These are phyloP conservation scores for Ceraclea dissimilis DNA, from an alignment of 2,888 invertebrate species.

Conservation along the genomic window DNA sequence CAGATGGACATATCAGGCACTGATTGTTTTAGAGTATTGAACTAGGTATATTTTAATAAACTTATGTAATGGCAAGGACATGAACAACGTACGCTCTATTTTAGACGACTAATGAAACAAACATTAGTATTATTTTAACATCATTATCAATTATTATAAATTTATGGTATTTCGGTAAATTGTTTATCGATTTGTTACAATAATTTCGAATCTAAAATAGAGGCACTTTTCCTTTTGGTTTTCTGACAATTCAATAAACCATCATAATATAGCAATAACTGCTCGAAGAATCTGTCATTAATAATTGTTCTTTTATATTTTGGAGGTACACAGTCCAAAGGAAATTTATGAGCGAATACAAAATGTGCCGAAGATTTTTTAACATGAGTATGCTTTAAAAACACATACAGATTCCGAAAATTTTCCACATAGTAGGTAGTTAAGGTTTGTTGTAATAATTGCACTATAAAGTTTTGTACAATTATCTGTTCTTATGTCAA, in stretches of 20 bases:
- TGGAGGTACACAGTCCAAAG: not conserved
- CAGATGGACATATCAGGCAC: not conserved
- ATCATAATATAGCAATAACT: not conserved
- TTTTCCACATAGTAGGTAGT: not conserved
- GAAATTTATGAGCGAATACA: not conserved
- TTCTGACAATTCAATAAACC: not conserved
- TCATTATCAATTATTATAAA: not conserved
- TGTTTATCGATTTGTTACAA: no score
- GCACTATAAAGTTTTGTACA: not conserved
- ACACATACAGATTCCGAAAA: not conserved
- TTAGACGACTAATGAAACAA: not conserved
- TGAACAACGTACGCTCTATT: not conserved
- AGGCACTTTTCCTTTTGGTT: not conserved
- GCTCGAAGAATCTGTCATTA: not conserved
- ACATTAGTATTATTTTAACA: not conserved
- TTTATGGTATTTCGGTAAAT: not conserved
- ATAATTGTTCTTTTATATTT: not conserved
- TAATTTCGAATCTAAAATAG: not conserved
- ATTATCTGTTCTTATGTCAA: conserved; percentile 9
- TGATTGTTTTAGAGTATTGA: not conserved
- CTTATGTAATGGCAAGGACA: not conserved
- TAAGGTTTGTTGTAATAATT: not conserved
- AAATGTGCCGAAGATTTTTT: not conserved
- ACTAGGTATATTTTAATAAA: not conserved
- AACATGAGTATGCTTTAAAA: not conserved